phyloP scores from a whole-genome alignment of 23 tunicate genomes.

The Diplosoma virens region DNA sequence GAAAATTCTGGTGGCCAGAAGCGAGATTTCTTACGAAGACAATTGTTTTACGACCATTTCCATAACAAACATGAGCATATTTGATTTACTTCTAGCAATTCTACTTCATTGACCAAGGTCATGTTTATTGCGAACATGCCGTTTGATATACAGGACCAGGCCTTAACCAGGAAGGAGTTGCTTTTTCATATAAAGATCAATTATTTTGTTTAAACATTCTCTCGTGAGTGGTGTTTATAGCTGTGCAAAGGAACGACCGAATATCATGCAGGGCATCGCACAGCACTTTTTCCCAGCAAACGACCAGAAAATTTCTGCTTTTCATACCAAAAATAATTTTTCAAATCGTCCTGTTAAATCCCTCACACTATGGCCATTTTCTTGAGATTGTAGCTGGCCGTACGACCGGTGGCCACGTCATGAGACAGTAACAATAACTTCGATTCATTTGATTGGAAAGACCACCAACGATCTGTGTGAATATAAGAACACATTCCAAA shows the following conservation, averaged over 20 bases:
- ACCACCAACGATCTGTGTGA: neutral
- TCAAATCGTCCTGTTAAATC: conserved; percentile 15
- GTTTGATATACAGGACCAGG: conserved; percentile 15
- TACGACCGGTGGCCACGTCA: conserved; percentile 10
- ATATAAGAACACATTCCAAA: too few relatives aligned
- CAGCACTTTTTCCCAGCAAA: conserved; percentile 7
- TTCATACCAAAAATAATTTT: neutral
- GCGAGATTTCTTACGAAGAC: too few relatives aligned
- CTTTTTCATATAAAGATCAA: neutral
- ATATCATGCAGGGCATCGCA: conserved; percentile 18
- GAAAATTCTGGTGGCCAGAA: too few relatives aligned
- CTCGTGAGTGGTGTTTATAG: conserved; percentile 27
- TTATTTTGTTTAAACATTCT: neutral
- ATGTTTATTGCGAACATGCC: conserved; percentile 1
- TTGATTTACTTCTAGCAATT: conserved; percentile 9
- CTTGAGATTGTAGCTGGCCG: conserved; percentile 21
- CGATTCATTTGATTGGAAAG: conserved; percentile 5
- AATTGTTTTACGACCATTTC: too few relatives aligned
- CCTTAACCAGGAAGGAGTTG: conserved; percentile 21
- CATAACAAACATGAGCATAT: conserved; percentile 28
- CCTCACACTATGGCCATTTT: conserved; percentile 24
- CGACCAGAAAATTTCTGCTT: neutral
- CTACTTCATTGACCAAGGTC: conserved; percentile 23
- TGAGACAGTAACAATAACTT: neutral
- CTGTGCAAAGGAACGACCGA: conserved; percentile 22